Conservation (phyloP, 2,113 vertebrate genomes). For the Salvelinus fontinalis region DNA sequence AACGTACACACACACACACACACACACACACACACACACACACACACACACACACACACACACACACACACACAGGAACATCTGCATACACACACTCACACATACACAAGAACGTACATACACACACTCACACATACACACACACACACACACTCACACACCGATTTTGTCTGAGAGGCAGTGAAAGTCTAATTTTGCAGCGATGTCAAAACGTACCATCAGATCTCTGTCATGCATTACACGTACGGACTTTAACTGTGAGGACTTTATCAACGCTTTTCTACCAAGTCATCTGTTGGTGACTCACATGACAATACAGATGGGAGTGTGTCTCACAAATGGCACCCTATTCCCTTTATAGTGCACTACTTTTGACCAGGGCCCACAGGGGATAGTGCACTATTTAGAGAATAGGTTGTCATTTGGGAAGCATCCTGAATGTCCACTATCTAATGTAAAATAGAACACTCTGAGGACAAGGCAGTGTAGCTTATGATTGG, state of each 20-base stretch:
- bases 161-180: neutral
- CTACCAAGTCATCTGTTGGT: neutral
- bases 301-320: neutral
- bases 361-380: no score
- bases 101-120: no score
- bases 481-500: slow-evolving; percentile 28
- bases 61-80: no score
- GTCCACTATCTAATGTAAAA: no score
- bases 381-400: neutral
- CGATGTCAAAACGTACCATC: slow-evolving; percentile 17
- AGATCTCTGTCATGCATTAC: slow-evolving; percentile 30
- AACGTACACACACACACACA: no score
- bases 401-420: neutral
- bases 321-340: no score
- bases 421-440: no score
- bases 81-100: no score
- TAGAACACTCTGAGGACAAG: slow-evolving; percentile 6
- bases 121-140: no score
- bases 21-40: no score
- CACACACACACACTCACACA: no score
- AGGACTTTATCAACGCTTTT: neutral
- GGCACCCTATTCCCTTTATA: neutral
- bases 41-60: no score
- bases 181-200: slow-evolving; percentile 25
- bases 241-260: slow-evolving; percentile 23